Base-by-base conservation (phyloP, 1,140 invertebrate species). In the Conus ventricosus region DNA sequence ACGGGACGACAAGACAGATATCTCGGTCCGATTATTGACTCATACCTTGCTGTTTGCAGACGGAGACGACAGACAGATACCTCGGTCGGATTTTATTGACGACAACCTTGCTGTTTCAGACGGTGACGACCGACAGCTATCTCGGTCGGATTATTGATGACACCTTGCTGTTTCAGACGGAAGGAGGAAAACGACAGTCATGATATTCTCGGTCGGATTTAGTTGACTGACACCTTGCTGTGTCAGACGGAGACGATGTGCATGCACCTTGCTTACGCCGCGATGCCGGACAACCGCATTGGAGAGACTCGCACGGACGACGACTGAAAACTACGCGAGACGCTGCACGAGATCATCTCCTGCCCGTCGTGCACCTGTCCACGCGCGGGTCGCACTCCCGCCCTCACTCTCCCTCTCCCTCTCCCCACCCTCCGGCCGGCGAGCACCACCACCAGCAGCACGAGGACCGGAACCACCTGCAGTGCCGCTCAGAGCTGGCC, bases 301-400 rank as follows among this genome's bases (percentile, higher is more conserved):
- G 76, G 92, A 93, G 67, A 67, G 92, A 51, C 90, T 92, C 4
- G 91, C 89, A 51, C 90, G 91, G 91, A 51, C 85, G 93, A 67
- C 91, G 94, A n/a, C n/a, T n/a, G n/a, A n/a, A 39, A 94, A 95
- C 87, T 93, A 92, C 88, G 93, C 93, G 25, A 89, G 92, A 83
- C 91, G 94, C n/a, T 96, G 95, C n/a, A n/a, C 89, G 95, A 96
- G 89, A 95, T 96, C 84, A 95, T 95, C 92, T 96, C 89, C 91
- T 96, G 15, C 95, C 95, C 0, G 89, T 95, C 57, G 95, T 96
- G 13, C 92, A 94, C 63, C 83, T 91, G 20, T 85, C 88, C 85
- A 89, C 25, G 6, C 78, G 71, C 5, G 85, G 75, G 10, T n/a
- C 82, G 55, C 57, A 60, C 57, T 60, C 57, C 57, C 15, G 8